A percentile compares a stretch with the other conserved stretches of the same genome.
Conservation (phyloP, 37 sponge, comb jelly and placozoan genomes). For the Lycopodina hypogea region DNA sequence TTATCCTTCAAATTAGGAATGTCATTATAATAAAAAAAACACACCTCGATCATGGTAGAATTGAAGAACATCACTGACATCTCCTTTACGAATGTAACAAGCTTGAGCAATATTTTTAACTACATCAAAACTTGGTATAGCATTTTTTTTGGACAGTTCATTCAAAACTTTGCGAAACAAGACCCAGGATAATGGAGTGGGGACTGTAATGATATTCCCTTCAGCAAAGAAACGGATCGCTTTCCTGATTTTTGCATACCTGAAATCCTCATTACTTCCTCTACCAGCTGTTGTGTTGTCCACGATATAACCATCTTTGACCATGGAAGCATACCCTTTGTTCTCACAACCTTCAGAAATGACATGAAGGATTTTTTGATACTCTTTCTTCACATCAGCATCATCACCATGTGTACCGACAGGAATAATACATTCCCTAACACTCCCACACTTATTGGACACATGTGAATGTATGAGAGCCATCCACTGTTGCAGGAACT, state of each 20-base stretch:
- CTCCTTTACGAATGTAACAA: conserved; percentile 10
- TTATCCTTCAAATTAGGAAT: conserved; percentile 5
- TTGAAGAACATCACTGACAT: conserved; percentile 32
- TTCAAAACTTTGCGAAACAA: conserved; percentile 40
- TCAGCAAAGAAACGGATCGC: conserved; percentile 20
- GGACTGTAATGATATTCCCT: neutral
- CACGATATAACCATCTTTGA: conserved; percentile 22
- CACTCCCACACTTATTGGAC: neutral
- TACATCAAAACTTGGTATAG: conserved; percentile 3
- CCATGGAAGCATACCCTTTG: conserved; percentile 21
- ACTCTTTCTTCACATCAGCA: neutral
- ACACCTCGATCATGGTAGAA: conserved; percentile 64
- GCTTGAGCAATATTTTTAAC: conserved; percentile 10
- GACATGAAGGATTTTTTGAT: neutral
- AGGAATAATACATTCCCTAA: conserved; percentile 23
- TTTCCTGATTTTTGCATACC: neutral
- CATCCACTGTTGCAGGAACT: conserved; percentile 42
- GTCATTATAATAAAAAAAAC: conserved; percentile 33
- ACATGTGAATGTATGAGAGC: conserved; percentile 37
- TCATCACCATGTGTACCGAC: conserved; percentile 53
- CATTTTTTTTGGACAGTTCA: neutral
- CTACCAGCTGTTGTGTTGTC: conserved; percentile 60
- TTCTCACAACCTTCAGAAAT: conserved; percentile 6
- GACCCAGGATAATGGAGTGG: conserved; percentile 51
- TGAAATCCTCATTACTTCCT: conserved; percentile 31